Evolutionary conservation across 2,113 vertebrate genomes (phyloP).

Genomic region (Rutilus rutilus): DNA sequence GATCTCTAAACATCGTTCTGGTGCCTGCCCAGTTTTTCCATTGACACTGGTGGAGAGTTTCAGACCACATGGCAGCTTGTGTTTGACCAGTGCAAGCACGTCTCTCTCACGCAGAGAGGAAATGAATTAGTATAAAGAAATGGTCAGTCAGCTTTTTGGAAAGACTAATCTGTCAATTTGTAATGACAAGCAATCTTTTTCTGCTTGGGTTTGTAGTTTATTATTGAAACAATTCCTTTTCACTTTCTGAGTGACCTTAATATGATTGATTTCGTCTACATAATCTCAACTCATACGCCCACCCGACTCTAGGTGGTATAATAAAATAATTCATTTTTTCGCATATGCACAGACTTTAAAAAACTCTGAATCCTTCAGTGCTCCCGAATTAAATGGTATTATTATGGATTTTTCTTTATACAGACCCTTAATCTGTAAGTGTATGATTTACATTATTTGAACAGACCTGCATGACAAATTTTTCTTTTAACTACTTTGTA

Average conservation of each 20-base stretch:
- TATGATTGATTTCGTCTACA: neutral
- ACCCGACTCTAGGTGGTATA: neutral
- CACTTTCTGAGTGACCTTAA: neutral
- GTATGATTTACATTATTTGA: no score
- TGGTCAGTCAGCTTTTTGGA: constrained; percentile 15
- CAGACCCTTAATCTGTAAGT: neutral
- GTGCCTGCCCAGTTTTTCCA: constrained; percentile 20
- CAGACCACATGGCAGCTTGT: constrained; percentile 10
- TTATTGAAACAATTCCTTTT: neutral
- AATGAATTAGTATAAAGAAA: constrained; percentile 15
- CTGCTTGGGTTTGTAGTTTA: constrained; percentile 12
- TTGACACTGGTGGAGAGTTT: constrained; percentile 12
- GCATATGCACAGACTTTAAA: neutral
- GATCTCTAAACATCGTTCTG: neutral
- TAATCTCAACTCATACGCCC: neutral
- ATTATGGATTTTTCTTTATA: neutral
- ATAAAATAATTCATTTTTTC: neutral
- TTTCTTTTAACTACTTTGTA: no score
- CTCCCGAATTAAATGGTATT: neutral
- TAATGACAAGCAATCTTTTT: constrained; percentile 3
- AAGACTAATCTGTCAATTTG: neutral
- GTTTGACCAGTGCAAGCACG: neutral
- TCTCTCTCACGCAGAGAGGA: constrained; percentile 6
- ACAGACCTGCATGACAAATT: no score
- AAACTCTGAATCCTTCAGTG: neutral